Percentiles rank a stretch among this genome's conserved stretches.
Conservation (phyloP, 2,113 vertebrate species). For the Alouatta palliata region DNA sequence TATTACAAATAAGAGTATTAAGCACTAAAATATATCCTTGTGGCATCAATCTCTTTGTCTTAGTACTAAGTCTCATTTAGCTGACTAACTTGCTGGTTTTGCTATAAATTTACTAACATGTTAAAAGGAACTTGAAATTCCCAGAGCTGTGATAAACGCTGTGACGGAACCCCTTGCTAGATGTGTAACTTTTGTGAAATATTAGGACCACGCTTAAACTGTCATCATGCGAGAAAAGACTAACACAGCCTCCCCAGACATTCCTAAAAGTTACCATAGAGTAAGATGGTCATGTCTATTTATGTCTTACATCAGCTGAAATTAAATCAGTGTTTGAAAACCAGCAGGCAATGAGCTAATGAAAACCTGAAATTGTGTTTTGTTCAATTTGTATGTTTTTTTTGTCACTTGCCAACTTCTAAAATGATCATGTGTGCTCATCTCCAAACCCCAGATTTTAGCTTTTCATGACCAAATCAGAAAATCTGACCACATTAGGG, state of each 20-base stretch:
- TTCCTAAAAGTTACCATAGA: neutral
- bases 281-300: neutral
- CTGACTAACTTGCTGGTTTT: neutral
- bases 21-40: neutral
- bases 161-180: neutral
- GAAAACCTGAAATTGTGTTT: neutral
- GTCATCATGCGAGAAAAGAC: neutral
- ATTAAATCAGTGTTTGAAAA: neutral
- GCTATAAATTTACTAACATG: neutral
- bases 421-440: neutral
- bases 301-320: neutral
- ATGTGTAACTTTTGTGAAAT: neutral
- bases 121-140: neutral
- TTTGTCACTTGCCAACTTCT: neutral
- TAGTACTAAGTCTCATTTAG: conserved; percentile 6
- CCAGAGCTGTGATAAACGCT: neutral
- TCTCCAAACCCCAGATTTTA: neutral
- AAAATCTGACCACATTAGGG: neutral
- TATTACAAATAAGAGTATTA: conserved; percentile 24
- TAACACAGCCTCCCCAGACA: neutral
- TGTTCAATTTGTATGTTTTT: neutral
- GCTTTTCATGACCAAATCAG: neutral
- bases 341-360: neutral
- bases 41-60: conserved; percentile 3
- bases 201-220: neutral